Evolutionary conservation across 2,797 vertebrate genomes (phyloP).

Genomic region (Petrocephalus sullivani): DNA sequence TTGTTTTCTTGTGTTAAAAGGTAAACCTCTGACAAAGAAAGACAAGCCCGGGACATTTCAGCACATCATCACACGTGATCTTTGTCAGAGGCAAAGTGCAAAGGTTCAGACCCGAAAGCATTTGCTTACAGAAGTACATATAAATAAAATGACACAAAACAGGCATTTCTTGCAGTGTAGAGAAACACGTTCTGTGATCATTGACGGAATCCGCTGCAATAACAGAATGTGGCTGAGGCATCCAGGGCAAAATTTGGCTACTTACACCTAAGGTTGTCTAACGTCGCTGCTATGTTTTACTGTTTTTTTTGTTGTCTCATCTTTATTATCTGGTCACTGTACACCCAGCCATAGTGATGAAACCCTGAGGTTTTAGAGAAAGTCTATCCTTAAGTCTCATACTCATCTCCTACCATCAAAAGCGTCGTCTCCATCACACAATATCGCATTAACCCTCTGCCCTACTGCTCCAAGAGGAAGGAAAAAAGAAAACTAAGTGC

Average conservation of each 20-base stretch:
- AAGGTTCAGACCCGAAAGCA: constrained; percentile 16
- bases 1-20: not conserved
- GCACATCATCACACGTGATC: not conserved
- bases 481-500: not conserved
- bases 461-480: not conserved
- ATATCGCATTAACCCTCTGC: not conserved
- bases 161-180: not conserved
- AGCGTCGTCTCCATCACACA: not conserved
- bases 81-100: constrained; percentile 23
- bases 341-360: not conserved
- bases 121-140: constrained; percentile 15
- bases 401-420: not conserved
- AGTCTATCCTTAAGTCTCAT: not conserved
- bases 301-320: not conserved
- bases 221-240: constrained; percentile 25
- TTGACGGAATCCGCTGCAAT: constrained; percentile 20
- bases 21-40: constrained; percentile 8
- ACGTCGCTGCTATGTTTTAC: not conserved
- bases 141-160: constrained; percentile 22
- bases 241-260: constrained; percentile 30
- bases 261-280: not conserved
- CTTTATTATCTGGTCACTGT: constrained; percentile 12
- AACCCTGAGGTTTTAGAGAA: constrained; percentile 15
- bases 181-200: constrained; percentile 20
- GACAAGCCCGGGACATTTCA: not conserved